Percentiles rank a stretch among this genome's conserved stretches.
Conservation (phyloP, 2,888 invertebrate species). For the Gandaritis pyraliata region DNA sequence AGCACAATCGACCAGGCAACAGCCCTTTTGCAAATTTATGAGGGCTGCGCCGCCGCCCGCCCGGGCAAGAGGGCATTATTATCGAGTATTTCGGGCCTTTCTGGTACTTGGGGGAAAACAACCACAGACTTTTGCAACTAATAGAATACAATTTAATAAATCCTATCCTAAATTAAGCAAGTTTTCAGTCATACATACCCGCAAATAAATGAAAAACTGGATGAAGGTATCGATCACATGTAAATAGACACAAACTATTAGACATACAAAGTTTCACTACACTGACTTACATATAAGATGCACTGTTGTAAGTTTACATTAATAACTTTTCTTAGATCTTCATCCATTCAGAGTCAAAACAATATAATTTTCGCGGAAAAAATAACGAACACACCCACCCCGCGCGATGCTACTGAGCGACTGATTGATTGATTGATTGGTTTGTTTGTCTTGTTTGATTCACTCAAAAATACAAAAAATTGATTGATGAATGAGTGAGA, state of each 20-base stretch:
- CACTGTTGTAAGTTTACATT: slow-evolving; percentile 11
- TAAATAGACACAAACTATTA: slow-evolving; percentile 62
- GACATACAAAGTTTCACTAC: slow-evolving; percentile 7
- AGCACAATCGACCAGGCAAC: slow-evolving; percentile 38
- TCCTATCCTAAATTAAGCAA: slow-evolving; percentile 36
- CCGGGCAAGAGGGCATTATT: slow-evolving; percentile 27
- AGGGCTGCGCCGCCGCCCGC: slow-evolving; percentile 32
- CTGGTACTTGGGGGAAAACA: slow-evolving; percentile 57
- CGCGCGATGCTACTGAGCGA: slow-evolving; percentile 46
- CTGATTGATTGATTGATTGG: slow-evolving; percentile 47
- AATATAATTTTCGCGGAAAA: slow-evolving; percentile 40
- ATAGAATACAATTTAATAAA: slow-evolving; percentile 38
- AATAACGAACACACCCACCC: slow-evolving; percentile 46
- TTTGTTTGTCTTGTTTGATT: no score
- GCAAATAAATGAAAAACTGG: slow-evolving; percentile 56
- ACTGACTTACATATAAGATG: slow-evolving; percentile 37
- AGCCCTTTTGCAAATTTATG: slow-evolving; percentile 37
- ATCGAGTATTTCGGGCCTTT: slow-evolving; percentile 54
- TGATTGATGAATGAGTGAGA: not conserved
- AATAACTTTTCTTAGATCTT: slow-evolving; percentile 18
- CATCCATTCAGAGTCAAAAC: slow-evolving; percentile 26
- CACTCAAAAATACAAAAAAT: slow-evolving; percentile 26
- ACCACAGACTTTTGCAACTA: slow-evolving; percentile 37
- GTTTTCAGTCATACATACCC: slow-evolving; percentile 77
- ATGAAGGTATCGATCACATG: slow-evolving; percentile 76